Base-by-base conservation (phyloP, 2,113 vertebrate genomes). In the Dryoscopus gambensis region DNA sequence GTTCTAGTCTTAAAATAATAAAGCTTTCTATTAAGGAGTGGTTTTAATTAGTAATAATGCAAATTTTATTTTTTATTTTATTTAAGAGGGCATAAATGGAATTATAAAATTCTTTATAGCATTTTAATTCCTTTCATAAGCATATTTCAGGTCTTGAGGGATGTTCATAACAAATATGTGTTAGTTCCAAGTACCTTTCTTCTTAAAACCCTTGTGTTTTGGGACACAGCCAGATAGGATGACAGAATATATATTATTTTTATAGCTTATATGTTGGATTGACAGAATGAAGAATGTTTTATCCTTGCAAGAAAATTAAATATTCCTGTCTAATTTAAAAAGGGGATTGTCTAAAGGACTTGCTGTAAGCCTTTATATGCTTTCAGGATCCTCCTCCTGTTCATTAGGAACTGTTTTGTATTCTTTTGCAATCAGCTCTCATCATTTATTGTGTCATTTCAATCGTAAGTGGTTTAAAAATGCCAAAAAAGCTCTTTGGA, bases 181-280 rank as follows among this genome's bases (percentile, higher is more conserved):
- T 81, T 55, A 53, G 24, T 56, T 93, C 57, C 69, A 91, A 76
- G 33, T 39, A 84, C 37, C 12, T 91, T 86, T 78, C 39, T 86
- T 74, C 80, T 60, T 64, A 81, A 89, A 85, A 44, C 7, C 25
- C 20, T 68, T 60, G 50, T 77, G 47, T 71, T 93, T 91, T 89
- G 77, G 31, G 67, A 40, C 57, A 67, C 25, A 85, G 86, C 49
- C 64, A 92, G 76, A 68, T 20, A 89, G 33, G 42, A 92, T 87
- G 87, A 79, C 65, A 93, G 91, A 87, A 91, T 87, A 91, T 79
- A 56, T 87, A 49, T 94, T 93, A 71, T 87, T 95, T 97, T 95
- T 91, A 53, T 89, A 84, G 62, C 28, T 92, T 53, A 24, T 40
- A 33, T 15, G 15, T 62, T 94, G 57, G 27, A 35, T 57, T 84